Base-by-base conservation (phyloP, 2,888 invertebrate species). In the Steinernema hermaphroditum region DNA sequence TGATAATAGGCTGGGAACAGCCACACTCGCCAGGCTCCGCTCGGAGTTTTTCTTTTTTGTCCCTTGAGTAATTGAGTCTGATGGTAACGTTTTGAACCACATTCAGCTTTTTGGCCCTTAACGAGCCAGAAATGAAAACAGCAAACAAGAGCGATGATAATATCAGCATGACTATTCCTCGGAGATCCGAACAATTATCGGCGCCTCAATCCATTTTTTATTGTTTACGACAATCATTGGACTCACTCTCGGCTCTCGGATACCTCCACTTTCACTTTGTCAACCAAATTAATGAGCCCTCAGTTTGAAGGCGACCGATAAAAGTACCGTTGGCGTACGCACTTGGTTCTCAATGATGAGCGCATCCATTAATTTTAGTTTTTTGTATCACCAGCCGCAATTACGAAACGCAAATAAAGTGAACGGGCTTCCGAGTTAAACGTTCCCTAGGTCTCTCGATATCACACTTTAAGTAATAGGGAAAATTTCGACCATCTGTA, bases 1-100 rank as follows among this genome's bases (percentile, higher is more conserved):
- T 62, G 62, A 62, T 62, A 62, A 62, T 62, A 62, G 62, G 62
- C 29, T 62, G 29, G 62, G 62, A 27, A 62, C 62, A 32, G 62
- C 29, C 62, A 29, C 62, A 16, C 14, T 62, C 16, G 32, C 6
- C 37, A 37, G 12, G 37, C 12, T 12, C 34, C 32, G 24, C 12
- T 50, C 50, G 24, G 24, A 50, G 50, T 50, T 50, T 50, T 22
- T 50, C 50, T 6, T 14, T 46, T 19, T n/a, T n/a, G n/a, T n/a
- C n/a, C n/a, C n/a, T n/a, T n/a, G n/a, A n/a, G n/a, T n/a, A n/a
- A n/a, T n/a, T n/a, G n/a, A n/a, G n/a, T n/a, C n/a, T n/a, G n/a
- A n/a, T n/a, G n/a, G n/a, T n/a, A n/a, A n/a, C n/a, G n/a, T n/a
- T n/a, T n/a, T n/a, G n/a, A n/a, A n/a, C n/a, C n/a, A n/a, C n/a